Conservation (phyloP, 2,797 vertebrate genomes). For the Aeoliscus strigatus region DNA sequence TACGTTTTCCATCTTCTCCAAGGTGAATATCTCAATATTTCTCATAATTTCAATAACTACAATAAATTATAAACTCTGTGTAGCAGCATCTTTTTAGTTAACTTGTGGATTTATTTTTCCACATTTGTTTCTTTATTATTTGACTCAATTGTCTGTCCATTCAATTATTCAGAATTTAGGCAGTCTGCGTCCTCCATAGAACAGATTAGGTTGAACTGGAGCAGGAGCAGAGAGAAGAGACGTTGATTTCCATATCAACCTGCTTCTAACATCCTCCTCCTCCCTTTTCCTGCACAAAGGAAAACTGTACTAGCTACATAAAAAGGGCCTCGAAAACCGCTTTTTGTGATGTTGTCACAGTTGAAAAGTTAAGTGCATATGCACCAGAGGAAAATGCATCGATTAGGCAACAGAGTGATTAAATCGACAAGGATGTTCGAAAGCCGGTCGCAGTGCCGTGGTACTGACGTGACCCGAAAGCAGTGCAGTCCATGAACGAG, state of each 20-base stretch:
- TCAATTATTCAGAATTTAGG: no score
- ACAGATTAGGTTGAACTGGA: slow-evolving; percentile 5
- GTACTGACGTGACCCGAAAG: slow-evolving; percentile 33
- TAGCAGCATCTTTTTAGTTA: no score
- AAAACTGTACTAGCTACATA: slow-evolving; percentile 49
- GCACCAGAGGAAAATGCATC: slow-evolving; percentile 38
- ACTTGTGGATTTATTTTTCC: no score
- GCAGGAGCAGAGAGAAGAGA: slow-evolving; percentile 24
- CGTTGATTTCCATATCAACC: not conserved
- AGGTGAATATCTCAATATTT: no score
- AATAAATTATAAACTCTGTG: no score
- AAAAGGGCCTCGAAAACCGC: slow-evolving; percentile 37
- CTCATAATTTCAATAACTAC: no score
- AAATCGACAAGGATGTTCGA: slow-evolving; percentile 7
- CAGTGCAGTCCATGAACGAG: slow-evolving; percentile 62
- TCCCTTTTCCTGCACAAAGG: slow-evolving; percentile 4
- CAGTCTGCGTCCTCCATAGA: no score
- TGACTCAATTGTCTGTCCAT: no score
- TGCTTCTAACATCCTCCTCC: slow-evolving; percentile 7
- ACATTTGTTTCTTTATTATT: no score
- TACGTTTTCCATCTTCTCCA: no score
- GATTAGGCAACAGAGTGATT: slow-evolving; percentile 62
- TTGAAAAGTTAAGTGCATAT: slow-evolving; percentile 48
- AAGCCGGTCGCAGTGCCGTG: slow-evolving; percentile 37
- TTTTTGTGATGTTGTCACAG: slow-evolving; percentile 40